Evolutionary conservation across 2,888 invertebrate genomes (phyloP).

Genomic region (Meandrusa payeni): DNA sequence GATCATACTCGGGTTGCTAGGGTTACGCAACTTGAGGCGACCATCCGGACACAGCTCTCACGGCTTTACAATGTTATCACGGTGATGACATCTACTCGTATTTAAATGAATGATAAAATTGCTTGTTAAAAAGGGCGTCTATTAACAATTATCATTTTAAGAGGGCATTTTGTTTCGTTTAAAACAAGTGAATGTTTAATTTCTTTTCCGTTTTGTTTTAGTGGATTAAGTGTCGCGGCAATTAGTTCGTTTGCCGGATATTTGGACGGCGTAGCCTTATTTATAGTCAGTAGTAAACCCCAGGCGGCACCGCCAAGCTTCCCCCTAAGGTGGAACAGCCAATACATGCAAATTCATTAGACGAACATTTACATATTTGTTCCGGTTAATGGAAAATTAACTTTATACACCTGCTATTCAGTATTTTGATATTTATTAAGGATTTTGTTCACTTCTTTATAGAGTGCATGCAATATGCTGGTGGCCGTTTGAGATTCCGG

Average conservation of each 20-base stretch:
- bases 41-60: no score
- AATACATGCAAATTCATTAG: slow-evolving; percentile 42
- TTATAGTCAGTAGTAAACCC: slow-evolving; percentile 51
- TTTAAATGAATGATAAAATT: background rate
- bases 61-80: no score
- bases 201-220: slow-evolving; percentile 55
- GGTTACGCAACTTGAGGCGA: no score
- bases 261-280: slow-evolving; percentile 55
- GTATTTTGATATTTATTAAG: no score
- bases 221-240: slow-evolving; percentile 59
- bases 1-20: no score
- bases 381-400: slow-evolving; percentile 20
- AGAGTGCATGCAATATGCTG: no score
- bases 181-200: slow-evolving; percentile 26
- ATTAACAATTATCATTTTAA: slow-evolving; percentile 5
- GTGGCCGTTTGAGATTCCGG: no score
- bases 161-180: slow-evolving; percentile 5
- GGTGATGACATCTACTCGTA: no score
- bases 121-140: background rate
- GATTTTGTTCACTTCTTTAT: no score
- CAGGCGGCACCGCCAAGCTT: slow-evolving; percentile 47
- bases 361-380: slow-evolving; percentile 36
- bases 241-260: slow-evolving; percentile 59
- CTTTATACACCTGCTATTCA: no score
- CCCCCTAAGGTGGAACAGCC: slow-evolving; percentile 41